Conservation (phyloP, 1,140 invertebrate species). For the Drosophila athabasca region DNA sequence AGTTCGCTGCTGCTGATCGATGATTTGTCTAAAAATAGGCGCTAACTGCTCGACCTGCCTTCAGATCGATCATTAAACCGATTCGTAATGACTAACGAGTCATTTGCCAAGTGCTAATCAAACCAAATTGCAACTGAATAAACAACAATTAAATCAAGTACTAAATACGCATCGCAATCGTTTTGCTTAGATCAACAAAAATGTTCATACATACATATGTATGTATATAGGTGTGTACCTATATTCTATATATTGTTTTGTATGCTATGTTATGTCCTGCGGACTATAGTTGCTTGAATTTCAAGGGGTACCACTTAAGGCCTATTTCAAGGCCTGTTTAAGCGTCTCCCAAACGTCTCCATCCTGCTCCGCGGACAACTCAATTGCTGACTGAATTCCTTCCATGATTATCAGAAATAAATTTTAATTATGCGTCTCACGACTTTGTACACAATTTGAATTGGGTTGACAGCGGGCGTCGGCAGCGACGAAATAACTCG, state of each 20-base stretch:
- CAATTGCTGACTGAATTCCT: constrained; percentile 63
- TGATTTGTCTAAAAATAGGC: constrained; percentile 51
- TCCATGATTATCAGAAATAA: constrained; percentile 66
- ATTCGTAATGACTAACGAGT: constrained; percentile 23
- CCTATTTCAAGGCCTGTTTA: not conserved
- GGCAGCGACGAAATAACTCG: constrained; percentile 38
- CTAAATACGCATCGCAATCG: constrained; percentile 4
- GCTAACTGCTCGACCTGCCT: constrained; percentile 18
- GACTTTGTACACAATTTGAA: constrained; percentile 81
- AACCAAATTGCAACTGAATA: constrained; percentile 20
- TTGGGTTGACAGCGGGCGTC: constrained; percentile 72
- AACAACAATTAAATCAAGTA: constrained; percentile 42
- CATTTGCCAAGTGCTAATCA: constrained; percentile 35
- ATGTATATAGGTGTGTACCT: not conserved
- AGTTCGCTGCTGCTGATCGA: constrained; percentile 31
- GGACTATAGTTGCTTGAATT: no score
- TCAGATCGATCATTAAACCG: constrained; percentile 28
- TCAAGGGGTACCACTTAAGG: no score
- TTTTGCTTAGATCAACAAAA: not conserved
- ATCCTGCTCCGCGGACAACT: constrained; percentile 45
- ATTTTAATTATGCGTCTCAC: constrained; percentile 79
- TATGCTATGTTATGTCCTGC: no score
- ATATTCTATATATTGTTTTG: no score
- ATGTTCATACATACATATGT: not conserved
- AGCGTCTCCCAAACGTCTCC: not conserved